Base-by-base conservation (phyloP, 2,888 invertebrate species). In the Hydriomena furcata region DNA sequence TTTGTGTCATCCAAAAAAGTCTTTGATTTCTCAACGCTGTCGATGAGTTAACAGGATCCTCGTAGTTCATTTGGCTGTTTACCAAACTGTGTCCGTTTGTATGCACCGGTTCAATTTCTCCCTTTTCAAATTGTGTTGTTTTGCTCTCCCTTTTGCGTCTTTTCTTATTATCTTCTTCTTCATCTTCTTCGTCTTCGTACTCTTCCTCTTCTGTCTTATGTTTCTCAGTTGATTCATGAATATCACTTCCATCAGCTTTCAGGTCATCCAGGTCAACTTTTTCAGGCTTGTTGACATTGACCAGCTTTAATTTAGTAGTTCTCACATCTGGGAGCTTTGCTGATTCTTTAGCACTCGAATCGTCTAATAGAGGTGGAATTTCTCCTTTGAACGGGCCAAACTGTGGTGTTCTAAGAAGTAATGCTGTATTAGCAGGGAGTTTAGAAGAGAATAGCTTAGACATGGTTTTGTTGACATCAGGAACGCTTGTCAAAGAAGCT, bases 331-430 rank as follows among this genome's bases (percentile, higher is more conserved):
- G 36, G 8, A 43, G 55, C 35, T 23, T 60, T 1, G 52, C 52
- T 21, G 63, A 36, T 28, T 52, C 63, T 51, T 58, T 72, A 44
- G 67, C 76, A 25, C 83, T 68, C 25, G 78, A 71, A 17, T 74
- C 77, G 10, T 68, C 73, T 4, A 87, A 69, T 12, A 78, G 71
- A 7, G 85, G 76, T 20, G 95, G 95, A 4, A 94, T 90, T 68
- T 95, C 94, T 0, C 95, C 96, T 64, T 91, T 93, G 63, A 94
- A 96, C 1, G 94, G 94, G 0, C 93, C 94, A 60, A 94, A 95
- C 70, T 96, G 96, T 1, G 96, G 95, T 17, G 92, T 92, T 63
- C 92, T 93, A 37, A 94, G 89, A 1, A 94, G 80, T 28, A 93
- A 82, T 44, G 94, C 92, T 0, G 93, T 71, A 42, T 76, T 84